Evolutionary conservation across 2,888 invertebrate species (phyloP), one percentile per base, ranked within the genome.

Genomic region (Drosophila mercatorum): DNA sequence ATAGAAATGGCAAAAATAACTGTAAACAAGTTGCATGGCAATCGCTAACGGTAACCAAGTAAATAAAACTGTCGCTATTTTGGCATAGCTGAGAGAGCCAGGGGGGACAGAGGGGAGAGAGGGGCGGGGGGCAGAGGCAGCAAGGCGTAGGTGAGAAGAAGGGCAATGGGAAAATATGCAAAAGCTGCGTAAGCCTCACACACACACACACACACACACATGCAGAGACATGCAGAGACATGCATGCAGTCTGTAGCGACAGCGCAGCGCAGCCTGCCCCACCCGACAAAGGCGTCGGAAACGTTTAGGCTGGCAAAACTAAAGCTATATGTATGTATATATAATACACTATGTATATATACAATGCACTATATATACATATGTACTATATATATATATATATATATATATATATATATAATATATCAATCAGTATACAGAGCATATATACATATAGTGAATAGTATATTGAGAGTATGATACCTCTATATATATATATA

Each of bases 51-150:
- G 55, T 68, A 73, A 85, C 86, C 86, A 86, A 86, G 86, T 86
- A 86, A 86, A 86, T 86, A 86, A 86, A 86, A 86, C 81, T 86
- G 86, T 83, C 86, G 80, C 88, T 86, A 85, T 83, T 88, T 88
- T 78, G 66, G 70, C 68, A 52, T 66, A 46, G 28, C 53, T 53
- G 75, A 52, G 72, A 72, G 31, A 57, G 72, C 34, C 7, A 12
- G 26, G 1, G 26, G 0, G 3, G 14, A 3, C 3, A 12, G 12
- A 12, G 12, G 26, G 38, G 2, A 8, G 8, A 31, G 44, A 3
- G 12, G 5, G 7, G 46, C n/a, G 14, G 12, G 11, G 26, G 17
- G 41, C 26, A 10, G 8, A 22, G 22, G 22, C 22, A 22, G 49
- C 12, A 46, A 14, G 26, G 8, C 17, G 41, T 56, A 52, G 59